Conservation (phyloP, 2,113 vertebrate genomes). For the Egretta garzetta region DNA sequence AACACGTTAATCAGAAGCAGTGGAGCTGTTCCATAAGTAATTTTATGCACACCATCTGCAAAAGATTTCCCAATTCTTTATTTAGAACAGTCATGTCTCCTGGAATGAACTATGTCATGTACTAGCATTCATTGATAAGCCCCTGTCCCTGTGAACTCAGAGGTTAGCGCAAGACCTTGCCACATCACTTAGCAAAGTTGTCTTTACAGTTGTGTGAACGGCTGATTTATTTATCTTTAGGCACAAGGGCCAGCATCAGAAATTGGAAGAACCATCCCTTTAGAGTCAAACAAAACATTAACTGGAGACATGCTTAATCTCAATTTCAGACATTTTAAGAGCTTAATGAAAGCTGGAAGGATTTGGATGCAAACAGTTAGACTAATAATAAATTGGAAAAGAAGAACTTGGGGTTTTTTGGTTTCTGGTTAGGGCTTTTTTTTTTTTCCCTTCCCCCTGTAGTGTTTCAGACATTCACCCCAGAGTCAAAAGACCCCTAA, state of each 20-base stretch:
- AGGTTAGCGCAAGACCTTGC: not conserved
- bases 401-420: not conserved
- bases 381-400: not conserved
- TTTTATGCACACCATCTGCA: conserved; percentile 44
- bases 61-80: conserved; percentile 42
- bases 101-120: conserved; percentile 38
- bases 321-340: not conserved
- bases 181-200: not conserved
- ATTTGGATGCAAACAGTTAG: not conserved
- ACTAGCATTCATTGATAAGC: conserved; percentile 17
- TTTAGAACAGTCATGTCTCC: conserved; percentile 36
- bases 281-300: conserved; percentile 1
- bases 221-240: not conserved
- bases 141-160: not conserved
- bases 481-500: not conserved
- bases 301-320: not conserved
- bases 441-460: no score
- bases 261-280: not conserved
- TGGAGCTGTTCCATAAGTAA: not conserved
- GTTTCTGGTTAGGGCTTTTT: not conserved
- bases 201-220: not conserved
- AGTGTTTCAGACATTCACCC: not conserved
- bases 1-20: conserved; percentile 34
- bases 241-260: not conserved
- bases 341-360: not conserved